Evolutionary conservation across 2,888 invertebrate genomes (phyloP).

Genomic region (Acanthosepion lycidas): DNA sequence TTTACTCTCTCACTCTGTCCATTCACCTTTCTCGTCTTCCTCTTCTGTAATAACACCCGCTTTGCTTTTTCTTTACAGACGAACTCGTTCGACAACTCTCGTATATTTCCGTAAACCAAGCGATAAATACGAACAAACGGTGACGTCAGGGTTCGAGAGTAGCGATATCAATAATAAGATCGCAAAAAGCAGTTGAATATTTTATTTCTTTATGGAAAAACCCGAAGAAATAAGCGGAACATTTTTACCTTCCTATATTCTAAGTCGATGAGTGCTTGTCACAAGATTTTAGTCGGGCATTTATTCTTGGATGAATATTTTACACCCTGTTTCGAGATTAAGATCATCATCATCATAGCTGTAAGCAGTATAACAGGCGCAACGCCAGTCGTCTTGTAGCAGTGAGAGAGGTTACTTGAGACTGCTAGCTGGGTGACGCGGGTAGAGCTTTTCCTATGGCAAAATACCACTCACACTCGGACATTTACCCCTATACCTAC

Average conservation of each 20-base stretch:
- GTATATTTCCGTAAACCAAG: background rate
- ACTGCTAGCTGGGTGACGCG: background rate
- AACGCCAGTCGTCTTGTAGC: background rate
- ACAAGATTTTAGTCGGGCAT: background rate
- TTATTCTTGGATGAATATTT: background rate
- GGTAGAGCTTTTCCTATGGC: conserved; percentile 37
- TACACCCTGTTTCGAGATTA: conserved; percentile 16
- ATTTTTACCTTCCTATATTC: background rate
- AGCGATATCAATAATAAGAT: background rate
- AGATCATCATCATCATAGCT: background rate
- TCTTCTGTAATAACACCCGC: background rate
- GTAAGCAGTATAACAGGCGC: background rate
- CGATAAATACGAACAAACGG: background rate
- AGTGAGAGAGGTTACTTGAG: background rate
- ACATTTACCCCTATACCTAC: conserved; percentile 41
- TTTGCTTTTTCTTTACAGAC: background rate
- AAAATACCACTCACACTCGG: conserved; percentile 24
- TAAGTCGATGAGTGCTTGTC: background rate
- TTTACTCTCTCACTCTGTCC: background rate
- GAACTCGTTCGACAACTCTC: background rate
- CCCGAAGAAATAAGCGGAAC: background rate
- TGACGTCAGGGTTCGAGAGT: conserved; percentile 13
- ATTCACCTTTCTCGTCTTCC: background rate
- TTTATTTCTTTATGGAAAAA: background rate
- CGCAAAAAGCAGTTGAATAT: background rate